Base-by-base conservation (phyloP, 2,113 vertebrate species). In the Poeciliopsis prolifica region DNA sequence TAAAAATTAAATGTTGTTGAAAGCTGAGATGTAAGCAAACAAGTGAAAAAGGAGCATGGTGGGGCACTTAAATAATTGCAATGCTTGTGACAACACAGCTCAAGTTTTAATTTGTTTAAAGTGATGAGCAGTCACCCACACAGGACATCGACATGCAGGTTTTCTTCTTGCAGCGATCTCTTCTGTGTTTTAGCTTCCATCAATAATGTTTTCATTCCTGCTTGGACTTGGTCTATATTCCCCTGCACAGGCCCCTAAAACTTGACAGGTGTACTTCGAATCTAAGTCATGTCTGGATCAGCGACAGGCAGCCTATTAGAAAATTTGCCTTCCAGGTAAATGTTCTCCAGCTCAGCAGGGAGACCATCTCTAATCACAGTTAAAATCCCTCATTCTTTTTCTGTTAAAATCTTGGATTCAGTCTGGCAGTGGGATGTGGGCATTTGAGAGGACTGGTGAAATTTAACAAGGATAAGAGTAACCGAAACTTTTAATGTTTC, bases 181-280 rank as follows among this genome's bases (percentile, higher is more conserved):
- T 44, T 12, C 3, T 13, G 15, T 74, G 15, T 60, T 1, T 81
- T 19, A 24, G 22, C 31, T 48, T 7, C 26, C 31, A 64, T 74
- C 70, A 37, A 42, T 79, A 68, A 75, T 60, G 29, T 30, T 58
- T 58, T 72, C 61, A 44, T 54, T 37, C 63, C 74, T 24, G 40
- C 65, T 48, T 24, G 37, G 60, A n/a, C 35, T 72, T 26, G 22
- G 24, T 48, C 24, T 68, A 77, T 44, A 40, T 70, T 68, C 66
- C 78, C 86, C 58, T 75, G 54, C 75, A 70, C 48, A 42, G 3
- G 69, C 72, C 77, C 51, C 64, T 19, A 14, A 65, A 82, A 74
- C 26, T 63, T 75, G 82, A 86, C 77, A 86, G 61, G 86, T 82
- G 70, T 42, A 79, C 73, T 72, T 75, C 33, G n/a, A 80, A 66